phyloP scores from a whole-genome alignment of 1,140 invertebrate species.

The Chionoecetes opilio region DNA sequence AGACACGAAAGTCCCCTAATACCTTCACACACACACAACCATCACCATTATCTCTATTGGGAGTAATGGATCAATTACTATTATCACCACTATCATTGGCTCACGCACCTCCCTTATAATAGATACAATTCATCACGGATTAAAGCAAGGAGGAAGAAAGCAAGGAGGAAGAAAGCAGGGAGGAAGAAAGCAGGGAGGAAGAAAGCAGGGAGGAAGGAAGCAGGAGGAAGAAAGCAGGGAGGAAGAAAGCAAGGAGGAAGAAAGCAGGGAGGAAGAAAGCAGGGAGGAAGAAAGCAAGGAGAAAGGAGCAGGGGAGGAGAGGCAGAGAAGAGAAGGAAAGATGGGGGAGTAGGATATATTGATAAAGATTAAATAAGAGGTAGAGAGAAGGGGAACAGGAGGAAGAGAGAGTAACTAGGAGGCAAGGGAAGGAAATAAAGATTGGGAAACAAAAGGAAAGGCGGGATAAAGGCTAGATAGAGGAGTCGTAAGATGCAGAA shows the following conservation, averaged over 20 bases:
- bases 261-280: neutral
- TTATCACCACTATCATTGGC: neutral
- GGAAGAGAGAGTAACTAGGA: no score
- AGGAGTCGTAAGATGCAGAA: no score
- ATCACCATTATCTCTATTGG: conserved; percentile 29
- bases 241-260: neutral
- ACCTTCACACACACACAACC: neutral
- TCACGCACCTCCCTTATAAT: neutral
- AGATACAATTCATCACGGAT: neutral
- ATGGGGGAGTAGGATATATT: no score
- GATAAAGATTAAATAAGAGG: no score
- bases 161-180: neutral
- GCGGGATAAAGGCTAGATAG: no score
- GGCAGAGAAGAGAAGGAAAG: no score
- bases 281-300: neutral
- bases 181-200: neutral
- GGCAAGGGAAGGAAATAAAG: no score
- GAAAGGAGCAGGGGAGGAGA: no score
- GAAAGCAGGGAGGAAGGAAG: neutral
- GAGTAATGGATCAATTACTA: neutral
- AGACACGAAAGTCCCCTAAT: neutral
- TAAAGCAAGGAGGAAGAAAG: neutral
- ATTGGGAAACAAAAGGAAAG: no score
- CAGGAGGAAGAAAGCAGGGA: neutral
- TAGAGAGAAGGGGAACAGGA: no score